phyloP scores from a whole-genome alignment of 2,113 vertebrate species.

The Lampris megalopsis region DNA sequence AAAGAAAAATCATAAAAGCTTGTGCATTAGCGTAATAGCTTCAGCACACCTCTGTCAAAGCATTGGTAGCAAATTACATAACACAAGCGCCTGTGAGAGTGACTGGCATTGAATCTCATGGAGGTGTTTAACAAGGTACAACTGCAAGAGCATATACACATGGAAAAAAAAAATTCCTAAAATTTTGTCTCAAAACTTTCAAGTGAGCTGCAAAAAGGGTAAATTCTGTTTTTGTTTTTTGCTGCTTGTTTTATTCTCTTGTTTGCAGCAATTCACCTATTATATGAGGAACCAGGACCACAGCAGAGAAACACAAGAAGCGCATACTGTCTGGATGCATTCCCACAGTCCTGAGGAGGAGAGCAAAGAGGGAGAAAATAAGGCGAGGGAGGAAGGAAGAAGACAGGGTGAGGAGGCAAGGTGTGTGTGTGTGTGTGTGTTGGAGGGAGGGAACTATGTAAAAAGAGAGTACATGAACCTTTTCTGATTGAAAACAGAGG shows the following conservation, averaged over 20 bases:
- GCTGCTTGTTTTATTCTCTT: background rate
- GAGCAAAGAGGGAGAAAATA: conserved; percentile 10
- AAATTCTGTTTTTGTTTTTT: too few species aligned
- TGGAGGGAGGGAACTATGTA: background rate
- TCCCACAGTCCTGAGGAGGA: conserved; percentile 84
- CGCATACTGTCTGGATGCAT: conserved; percentile 87
- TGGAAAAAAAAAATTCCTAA: too few species aligned
- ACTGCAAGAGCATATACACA: too few species aligned
- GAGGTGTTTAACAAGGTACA: too few species aligned
- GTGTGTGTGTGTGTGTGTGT: too few species aligned
- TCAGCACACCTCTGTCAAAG: background rate
- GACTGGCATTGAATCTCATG: too few species aligned
- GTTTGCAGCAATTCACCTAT: conserved; percentile 81
- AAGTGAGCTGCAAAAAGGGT: too few species aligned
- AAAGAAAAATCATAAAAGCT: background rate
- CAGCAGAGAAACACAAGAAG: conserved; percentile 90
- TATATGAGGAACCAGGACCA: conserved; percentile 87
- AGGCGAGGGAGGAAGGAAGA: background rate
- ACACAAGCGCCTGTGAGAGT: too few species aligned
- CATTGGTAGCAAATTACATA: too few species aligned
- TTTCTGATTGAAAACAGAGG: too few species aligned
- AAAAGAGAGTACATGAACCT: background rate
- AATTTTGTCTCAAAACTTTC: too few species aligned
- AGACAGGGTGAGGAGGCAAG: background rate
- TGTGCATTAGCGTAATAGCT: background rate